phyloP scores from a whole-genome alignment of 2,797 vertebrate genomes.

The Adrianichthys oophorus region DNA sequence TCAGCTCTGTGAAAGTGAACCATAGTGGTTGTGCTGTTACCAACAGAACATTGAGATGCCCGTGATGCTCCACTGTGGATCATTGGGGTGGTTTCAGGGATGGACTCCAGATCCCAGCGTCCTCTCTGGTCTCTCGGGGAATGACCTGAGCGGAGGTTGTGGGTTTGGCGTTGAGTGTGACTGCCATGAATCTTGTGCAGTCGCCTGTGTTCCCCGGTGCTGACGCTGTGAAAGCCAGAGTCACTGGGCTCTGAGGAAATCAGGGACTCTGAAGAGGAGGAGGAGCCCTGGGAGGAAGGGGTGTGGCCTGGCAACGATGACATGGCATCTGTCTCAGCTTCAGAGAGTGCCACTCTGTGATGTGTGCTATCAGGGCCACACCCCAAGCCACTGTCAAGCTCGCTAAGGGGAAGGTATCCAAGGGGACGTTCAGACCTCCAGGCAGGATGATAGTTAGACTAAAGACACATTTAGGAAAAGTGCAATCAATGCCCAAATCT shows the following conservation, averaged over 20 bases:
- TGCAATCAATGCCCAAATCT: background rate
- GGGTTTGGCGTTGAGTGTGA: slow-evolving; percentile 36
- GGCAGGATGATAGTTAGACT: slow-evolving; percentile 55
- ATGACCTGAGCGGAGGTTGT: slow-evolving; percentile 54
- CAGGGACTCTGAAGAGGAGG: slow-evolving; percentile 66
- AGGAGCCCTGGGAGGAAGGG: slow-evolving; percentile 68
- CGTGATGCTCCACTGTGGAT: slow-evolving; percentile 31
- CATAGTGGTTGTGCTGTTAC: slow-evolving; percentile 67
- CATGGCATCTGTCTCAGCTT: slow-evolving; percentile 66
- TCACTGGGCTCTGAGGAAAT: slow-evolving; percentile 69
- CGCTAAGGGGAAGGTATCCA: slow-evolving; percentile 62
- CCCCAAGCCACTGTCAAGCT: slow-evolving; percentile 68
- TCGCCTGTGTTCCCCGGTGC: slow-evolving; percentile 64
- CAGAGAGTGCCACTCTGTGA: slow-evolving; percentile 56
- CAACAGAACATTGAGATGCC: slow-evolving; percentile 63
- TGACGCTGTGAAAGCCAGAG: slow-evolving; percentile 72
- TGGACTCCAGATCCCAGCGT: slow-evolving; percentile 77
- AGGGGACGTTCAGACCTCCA: slow-evolving; percentile 53
- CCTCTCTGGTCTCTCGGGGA: slow-evolving; percentile 67
- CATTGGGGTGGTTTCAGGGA: slow-evolving; percentile 62
- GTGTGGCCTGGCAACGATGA: slow-evolving; percentile 62
- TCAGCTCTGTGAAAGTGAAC: slow-evolving; percentile 72
- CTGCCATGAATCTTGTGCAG: slow-evolving; percentile 66
- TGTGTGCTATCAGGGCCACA: slow-evolving; percentile 60
- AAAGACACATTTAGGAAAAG: background rate